Conservation (phyloP, 2,113 vertebrate species). For the Gulo gulo region DNA sequence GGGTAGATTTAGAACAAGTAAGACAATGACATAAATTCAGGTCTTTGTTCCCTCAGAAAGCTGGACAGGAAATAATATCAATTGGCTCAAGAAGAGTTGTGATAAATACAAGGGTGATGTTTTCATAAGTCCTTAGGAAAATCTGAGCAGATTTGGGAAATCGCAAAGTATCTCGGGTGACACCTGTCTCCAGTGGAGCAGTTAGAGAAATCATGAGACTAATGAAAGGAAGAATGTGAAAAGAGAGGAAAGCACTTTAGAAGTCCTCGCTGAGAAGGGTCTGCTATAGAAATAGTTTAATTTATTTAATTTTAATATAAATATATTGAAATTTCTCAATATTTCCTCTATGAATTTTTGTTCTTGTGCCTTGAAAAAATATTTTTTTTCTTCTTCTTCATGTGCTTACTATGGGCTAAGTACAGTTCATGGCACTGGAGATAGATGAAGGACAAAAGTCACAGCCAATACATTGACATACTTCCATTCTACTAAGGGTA, state of each 20-base stretch:
- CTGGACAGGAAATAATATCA: not conserved
- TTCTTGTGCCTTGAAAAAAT: not conserved
- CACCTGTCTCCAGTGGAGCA: not conserved
- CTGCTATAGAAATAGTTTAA: not conserved
- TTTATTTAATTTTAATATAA: not conserved
- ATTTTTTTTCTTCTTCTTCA: not conserved
- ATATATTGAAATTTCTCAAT: not conserved
- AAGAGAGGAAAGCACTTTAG: not conserved
- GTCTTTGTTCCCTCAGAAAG: not conserved
- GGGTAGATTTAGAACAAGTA: not conserved
- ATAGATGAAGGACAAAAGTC: not conserved
- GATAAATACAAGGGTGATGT: not conserved
- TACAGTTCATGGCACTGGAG: not conserved
- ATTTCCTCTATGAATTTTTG: not conserved
- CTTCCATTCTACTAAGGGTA: not conserved
- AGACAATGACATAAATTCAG: not conserved
- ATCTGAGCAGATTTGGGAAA: not conserved
- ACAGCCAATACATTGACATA: not conserved
- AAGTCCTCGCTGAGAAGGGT: not conserved
- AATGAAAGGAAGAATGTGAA: not conserved
- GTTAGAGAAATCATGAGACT: not conserved
- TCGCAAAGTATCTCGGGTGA: not conserved
- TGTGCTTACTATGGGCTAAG: not conserved
- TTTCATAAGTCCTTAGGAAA: not conserved
- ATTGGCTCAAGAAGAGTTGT: not conserved